phyloP scores from a whole-genome alignment of 1,140 invertebrate genomes.

The Drosophila erecta region DNA sequence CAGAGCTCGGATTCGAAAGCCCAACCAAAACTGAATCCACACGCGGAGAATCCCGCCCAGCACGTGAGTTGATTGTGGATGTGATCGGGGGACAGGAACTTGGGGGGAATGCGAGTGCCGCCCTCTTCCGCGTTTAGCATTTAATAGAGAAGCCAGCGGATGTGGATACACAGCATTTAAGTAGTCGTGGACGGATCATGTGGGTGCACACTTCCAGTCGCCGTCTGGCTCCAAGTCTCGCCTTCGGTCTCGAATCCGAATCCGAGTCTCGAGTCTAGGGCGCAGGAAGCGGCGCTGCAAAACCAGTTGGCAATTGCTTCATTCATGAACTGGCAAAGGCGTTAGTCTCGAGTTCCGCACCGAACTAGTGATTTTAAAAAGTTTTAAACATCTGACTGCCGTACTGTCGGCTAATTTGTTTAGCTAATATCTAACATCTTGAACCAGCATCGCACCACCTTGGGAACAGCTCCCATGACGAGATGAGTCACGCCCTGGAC shows the following conservation, averaged over 20 bases:
- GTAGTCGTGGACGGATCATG: constrained; percentile 66
- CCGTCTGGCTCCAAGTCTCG: constrained; percentile 29
- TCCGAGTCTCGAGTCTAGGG: constrained; percentile 20
- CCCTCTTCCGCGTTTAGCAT: constrained; percentile 80
- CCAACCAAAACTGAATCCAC: constrained; percentile 12
- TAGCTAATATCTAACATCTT: neutral
- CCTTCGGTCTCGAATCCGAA: neutral
- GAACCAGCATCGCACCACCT: neutral
- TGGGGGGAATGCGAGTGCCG: constrained; percentile 49
- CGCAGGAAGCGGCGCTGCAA: constrained; percentile 42
- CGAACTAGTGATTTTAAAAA: constrained; percentile 10
- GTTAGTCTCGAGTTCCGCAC: constrained; percentile 6
- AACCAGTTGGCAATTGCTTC: constrained; percentile 60
- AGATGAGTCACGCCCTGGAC: constrained; percentile 58
- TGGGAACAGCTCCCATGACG: neutral
- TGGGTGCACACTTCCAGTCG: constrained; percentile 52
- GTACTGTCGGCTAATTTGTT: no score
- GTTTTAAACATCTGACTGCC: no score
- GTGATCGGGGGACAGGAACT: constrained; percentile 2
- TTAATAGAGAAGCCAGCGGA: constrained; percentile 66
- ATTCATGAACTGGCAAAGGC: constrained; percentile 70
- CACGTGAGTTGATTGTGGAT: constrained; percentile 22
- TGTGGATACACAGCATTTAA: constrained; percentile 44
- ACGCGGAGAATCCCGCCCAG: constrained; percentile 53
- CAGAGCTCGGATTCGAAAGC: constrained; percentile 21